Percentiles rank a stretch among this genome's conserved stretches.
Evolutionary conservation across 2,888 invertebrate species (phyloP).

Genomic region (Xanthia icteritia): DNA sequence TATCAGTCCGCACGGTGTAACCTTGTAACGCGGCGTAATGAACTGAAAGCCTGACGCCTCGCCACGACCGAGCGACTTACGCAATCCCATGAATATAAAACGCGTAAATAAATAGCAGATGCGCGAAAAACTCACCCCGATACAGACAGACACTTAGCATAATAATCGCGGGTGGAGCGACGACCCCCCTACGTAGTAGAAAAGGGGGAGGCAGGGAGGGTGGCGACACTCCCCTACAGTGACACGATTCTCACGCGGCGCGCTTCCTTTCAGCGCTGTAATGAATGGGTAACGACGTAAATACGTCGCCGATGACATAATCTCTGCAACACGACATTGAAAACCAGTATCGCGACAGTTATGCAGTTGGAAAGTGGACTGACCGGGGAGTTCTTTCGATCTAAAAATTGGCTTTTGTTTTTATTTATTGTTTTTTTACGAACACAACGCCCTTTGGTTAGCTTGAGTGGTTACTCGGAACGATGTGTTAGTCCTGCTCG

Average conservation of each 20-base stretch:
- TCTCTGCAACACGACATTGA: constrained; percentile 77
- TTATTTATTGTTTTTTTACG: constrained; percentile 59
- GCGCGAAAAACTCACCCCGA: constrained; percentile 90
- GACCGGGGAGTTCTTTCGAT: constrained; percentile 70
- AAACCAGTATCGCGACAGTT: constrained; percentile 78
- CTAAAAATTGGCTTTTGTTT: constrained; percentile 69
- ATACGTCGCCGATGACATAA: constrained; percentile 85
- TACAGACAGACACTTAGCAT: constrained; percentile 89
- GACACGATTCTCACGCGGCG: constrained; percentile 90
- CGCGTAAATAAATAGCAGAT: constrained; percentile 91
- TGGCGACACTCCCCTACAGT: constrained; percentile 78
- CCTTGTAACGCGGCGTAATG: constrained; percentile 84
- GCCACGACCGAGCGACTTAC: constrained; percentile 82
- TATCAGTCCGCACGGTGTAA: constrained; percentile 66
- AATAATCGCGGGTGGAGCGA: constrained; percentile 85
- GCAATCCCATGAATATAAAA: constrained; percentile 89
- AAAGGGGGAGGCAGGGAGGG: constrained; percentile 53
- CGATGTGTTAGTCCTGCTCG: constrained; percentile 16
- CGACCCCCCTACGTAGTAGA: constrained; percentile 49
- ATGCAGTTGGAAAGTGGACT: constrained; percentile 75
- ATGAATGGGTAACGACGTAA: constrained; percentile 87
- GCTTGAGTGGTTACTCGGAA: constrained; percentile 40
- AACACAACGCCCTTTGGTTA: constrained; percentile 63
- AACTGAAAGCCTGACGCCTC: constrained; percentile 85
- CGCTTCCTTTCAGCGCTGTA: constrained; percentile 86